Evolutionary conservation across 2,797 vertebrate species (phyloP).

Genomic region (Syndactyla subalaris): DNA sequence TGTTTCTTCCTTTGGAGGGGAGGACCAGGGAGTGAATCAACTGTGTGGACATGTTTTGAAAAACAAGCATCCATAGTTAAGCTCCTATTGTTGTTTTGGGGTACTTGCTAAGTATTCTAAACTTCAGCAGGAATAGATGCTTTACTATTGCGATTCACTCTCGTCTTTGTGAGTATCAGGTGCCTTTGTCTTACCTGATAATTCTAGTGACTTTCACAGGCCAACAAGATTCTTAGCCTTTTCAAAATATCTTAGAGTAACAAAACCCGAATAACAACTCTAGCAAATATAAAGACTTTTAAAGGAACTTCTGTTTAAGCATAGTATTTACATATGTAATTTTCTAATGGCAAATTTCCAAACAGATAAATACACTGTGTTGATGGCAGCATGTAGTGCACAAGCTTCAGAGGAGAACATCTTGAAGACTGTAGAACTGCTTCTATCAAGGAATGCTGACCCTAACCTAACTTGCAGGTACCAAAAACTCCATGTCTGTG

Average conservation of each 20-base stretch:
- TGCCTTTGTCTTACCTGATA: background rate
- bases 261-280: background rate
- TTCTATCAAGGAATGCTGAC: conserved; percentile 91
- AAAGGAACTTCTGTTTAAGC: background rate
- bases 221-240: background rate
- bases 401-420: conserved; percentile 84
- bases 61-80: background rate
- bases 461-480: conserved; percentile 90
- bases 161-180: background rate
- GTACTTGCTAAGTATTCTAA: background rate
- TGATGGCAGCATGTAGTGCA: conserved; percentile 90
- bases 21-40: background rate
- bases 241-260: background rate
- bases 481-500: background rate
- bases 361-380: conserved; percentile 86
- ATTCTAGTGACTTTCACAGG: background rate
- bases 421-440: conserved; percentile 87
- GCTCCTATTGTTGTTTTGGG: background rate
- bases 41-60: background rate
- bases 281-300: background rate
- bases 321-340: background rate
- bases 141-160: background rate
- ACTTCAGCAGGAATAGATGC: background rate
- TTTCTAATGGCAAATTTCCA: conserved; percentile 43
- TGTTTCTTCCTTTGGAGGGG: background rate